These are phyloP conservation scores for Drosophila tropicalis DNA, from an alignment of 1,140 invertebrate genomes.

Conservation along the genomic window DNA sequence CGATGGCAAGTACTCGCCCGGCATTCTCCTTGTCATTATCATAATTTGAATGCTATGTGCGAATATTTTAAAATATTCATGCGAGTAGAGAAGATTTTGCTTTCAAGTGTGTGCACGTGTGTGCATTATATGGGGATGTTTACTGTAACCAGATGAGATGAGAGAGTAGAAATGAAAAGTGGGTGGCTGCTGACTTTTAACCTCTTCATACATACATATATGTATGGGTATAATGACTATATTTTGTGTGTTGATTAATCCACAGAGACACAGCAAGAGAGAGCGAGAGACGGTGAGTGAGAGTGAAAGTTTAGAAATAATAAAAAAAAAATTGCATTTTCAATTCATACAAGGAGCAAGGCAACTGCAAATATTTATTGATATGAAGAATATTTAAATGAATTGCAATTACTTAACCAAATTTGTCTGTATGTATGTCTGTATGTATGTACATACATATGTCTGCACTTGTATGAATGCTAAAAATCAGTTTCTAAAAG, in stretches of 20 bases:
- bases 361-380: too few relatives aligned
- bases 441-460: too few relatives aligned
- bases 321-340: too few relatives aligned
- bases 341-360: too few relatives aligned
- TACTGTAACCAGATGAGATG: slow-evolving; percentile 32
- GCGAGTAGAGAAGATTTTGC: slow-evolving; percentile 59
- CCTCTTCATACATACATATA: slow-evolving; percentile 27
- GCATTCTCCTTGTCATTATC: slow-evolving; percentile 65
- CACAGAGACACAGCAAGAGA: slow-evolving; percentile 23
- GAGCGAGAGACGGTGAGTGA: too few relatives aligned
- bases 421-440: too few relatives aligned
- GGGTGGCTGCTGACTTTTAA: slow-evolving; percentile 1
- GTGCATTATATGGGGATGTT: slow-evolving; percentile 48
- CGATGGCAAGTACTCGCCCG: slow-evolving; percentile 50
- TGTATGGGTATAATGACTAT: slow-evolving; percentile 39
- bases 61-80: slow-evolving; percentile 77
- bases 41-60: slow-evolving; percentile 71
- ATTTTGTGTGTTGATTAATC: slow-evolving; percentile 57
- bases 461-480: too few relatives aligned
- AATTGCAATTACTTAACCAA: too few relatives aligned
- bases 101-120: slow-evolving; percentile 72
- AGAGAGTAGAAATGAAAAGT: neutral
- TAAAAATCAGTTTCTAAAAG: too few relatives aligned
- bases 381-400: too few relatives aligned
- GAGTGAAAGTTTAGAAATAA: too few relatives aligned